phyloP scores from a whole-genome alignment of 2,888 invertebrate genomes.

The Scaptomyza parva region DNA sequence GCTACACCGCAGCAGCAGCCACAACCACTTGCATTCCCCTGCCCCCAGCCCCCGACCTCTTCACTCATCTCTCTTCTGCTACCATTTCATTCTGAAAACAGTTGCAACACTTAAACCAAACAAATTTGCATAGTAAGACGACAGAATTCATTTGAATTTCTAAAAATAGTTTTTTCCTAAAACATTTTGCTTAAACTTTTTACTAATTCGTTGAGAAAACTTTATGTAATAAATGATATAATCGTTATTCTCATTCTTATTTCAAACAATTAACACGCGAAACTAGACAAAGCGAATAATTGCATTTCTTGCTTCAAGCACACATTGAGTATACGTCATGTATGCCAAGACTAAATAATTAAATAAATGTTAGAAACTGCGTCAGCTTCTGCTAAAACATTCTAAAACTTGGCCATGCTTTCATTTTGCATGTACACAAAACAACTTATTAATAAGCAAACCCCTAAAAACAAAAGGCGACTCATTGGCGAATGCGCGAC shows the following conservation, averaged over 20 bases:
- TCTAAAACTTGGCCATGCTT: neutral
- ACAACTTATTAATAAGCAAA: constrained; percentile 37
- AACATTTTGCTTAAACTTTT: no score
- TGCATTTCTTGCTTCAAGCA: neutral
- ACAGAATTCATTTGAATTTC: no score
- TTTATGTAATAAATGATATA: neutral
- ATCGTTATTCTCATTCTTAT: neutral
- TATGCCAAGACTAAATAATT: constrained; percentile 5
- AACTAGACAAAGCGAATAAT: neutral
- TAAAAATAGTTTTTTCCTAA: no score
- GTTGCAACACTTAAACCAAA: constrained; percentile 5
- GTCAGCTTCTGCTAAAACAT: constrained; percentile 1
- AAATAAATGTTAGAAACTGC: constrained; percentile 3
- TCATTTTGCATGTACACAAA: constrained; percentile 1
- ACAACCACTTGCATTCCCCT: neutral
- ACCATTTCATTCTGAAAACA: constrained; percentile 24
- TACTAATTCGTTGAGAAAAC: no score
- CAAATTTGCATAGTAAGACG: neutral
- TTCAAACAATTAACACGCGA: neutral
- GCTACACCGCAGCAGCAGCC: neutral
- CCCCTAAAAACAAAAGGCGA: constrained; percentile 26
- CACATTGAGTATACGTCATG: constrained; percentile 38
- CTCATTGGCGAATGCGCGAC: constrained; percentile 13
- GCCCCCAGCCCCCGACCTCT: neutral
- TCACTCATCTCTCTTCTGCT: neutral